Conservation (phyloP, 2,113 vertebrate species). For the Ceyx margarethae region DNA sequence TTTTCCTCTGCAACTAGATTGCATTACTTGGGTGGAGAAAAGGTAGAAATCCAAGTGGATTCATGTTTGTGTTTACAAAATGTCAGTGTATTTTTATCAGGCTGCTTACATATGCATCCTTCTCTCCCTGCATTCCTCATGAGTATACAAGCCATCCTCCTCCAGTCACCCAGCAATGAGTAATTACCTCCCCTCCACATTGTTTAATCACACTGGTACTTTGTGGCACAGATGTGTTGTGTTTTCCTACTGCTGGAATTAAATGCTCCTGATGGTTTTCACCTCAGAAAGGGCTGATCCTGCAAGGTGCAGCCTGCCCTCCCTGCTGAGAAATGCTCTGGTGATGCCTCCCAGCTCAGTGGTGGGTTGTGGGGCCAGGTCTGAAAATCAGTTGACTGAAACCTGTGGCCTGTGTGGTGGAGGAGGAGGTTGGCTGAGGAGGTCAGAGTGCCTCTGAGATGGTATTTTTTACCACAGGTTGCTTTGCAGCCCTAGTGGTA, state of each 20-base stretch:
- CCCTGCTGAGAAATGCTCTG: fast-evolving
- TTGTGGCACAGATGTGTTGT: slow-evolving; percentile 58
- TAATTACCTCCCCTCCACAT: slow-evolving; percentile 66
- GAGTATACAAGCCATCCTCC: slow-evolving; percentile 47
- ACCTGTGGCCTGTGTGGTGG: background rate
- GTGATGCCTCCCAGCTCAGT: background rate
- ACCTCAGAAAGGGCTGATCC: background rate
- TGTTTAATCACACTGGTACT: slow-evolving; percentile 45
- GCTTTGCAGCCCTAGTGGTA: background rate
- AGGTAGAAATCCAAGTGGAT: background rate
- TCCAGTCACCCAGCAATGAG: slow-evolving; percentile 47
- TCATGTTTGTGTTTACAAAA: background rate
- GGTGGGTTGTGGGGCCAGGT: fast-evolving
- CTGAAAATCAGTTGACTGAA: background rate
- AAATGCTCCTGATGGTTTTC: slow-evolving; percentile 10
- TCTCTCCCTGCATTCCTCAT: slow-evolving; percentile 1
- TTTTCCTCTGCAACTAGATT: background rate
- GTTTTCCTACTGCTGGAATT: slow-evolving; percentile 20
- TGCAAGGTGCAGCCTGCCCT: background rate
- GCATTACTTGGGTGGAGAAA: background rate
- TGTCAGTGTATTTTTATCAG: slow-evolving; percentile 39
- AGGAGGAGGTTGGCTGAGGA: background rate
- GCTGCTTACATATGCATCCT: background rate
- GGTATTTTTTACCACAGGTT: background rate
- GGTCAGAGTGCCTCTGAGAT: background rate